phyloP scores from a whole-genome alignment of 2,113 vertebrate species.

The Cololabis saira region DNA sequence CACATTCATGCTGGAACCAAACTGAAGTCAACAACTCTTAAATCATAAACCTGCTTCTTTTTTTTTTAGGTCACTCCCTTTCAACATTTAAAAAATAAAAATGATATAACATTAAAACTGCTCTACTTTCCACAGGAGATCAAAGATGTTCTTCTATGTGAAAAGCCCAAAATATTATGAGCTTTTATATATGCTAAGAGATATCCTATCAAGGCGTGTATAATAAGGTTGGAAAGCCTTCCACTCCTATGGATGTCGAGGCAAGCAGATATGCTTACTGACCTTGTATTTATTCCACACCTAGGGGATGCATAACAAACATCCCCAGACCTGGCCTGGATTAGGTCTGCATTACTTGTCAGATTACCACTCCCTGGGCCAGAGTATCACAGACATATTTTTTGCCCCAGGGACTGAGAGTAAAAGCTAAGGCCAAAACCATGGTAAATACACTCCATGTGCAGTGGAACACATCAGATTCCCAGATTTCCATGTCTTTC shows the following conservation, averaged over 20 bases:
- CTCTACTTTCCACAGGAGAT: slow-evolving; percentile 76
- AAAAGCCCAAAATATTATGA: slow-evolving; percentile 75
- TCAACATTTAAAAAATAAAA: slow-evolving; percentile 67
- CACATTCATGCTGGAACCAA: slow-evolving; percentile 38
- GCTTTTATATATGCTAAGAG: slow-evolving; percentile 76
- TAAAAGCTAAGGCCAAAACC: slow-evolving; percentile 62
- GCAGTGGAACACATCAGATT: slow-evolving; percentile 70
- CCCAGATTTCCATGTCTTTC: slow-evolving; percentile 70
- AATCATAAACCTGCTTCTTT: slow-evolving; percentile 31
- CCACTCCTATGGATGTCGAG: slow-evolving; percentile 41
- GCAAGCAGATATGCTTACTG: slow-evolving; percentile 65
- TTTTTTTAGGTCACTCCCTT: slow-evolving; percentile 42
- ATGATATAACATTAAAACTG: slow-evolving; percentile 77
- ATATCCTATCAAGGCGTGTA: slow-evolving; percentile 67
- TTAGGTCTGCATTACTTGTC: slow-evolving; percentile 75
- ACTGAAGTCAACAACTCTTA: slow-evolving; percentile 32
- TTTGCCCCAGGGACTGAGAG: slow-evolving; percentile 53
- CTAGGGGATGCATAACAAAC: slow-evolving; percentile 78
- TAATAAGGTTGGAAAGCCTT: slow-evolving; percentile 52
- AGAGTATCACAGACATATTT: slow-evolving; percentile 54
- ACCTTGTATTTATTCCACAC: slow-evolving; percentile 76
- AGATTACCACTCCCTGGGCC: slow-evolving; percentile 75
- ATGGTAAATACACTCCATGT: slow-evolving; percentile 75
- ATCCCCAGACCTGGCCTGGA: slow-evolving; percentile 76
- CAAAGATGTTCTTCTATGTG: slow-evolving; percentile 79